Conservation (phyloP, 2,113 vertebrate species). For the Sardina pilchardus region DNA sequence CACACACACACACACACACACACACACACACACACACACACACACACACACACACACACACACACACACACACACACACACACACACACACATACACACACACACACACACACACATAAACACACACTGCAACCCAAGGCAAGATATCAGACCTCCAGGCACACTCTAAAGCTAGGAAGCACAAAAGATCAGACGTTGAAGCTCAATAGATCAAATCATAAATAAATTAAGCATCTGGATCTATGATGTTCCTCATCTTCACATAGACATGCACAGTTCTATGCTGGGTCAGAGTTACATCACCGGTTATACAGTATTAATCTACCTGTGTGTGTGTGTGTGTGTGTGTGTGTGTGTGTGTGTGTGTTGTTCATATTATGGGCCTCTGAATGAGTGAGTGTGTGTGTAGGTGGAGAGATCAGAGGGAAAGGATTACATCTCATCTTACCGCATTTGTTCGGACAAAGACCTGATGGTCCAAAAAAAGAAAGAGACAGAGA, state of each 20-base stretch:
- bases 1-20: conserved; percentile 26
- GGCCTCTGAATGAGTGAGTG: no score
- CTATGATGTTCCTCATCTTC: no score
- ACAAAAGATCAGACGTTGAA: no score
- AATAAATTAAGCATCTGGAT: no score
- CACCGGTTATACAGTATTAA: no score
- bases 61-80: background rate
- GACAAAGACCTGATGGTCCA: conserved; percentile 66
- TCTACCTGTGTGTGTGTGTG: no score
- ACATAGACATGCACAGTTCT: no score
- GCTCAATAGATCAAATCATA: no score
- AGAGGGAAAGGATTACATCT: background rate
- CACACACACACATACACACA: conserved; percentile 28
- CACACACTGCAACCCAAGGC: no score
- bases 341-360: background rate
- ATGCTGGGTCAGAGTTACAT: no score
- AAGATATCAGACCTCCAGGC: background rate
- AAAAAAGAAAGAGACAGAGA: conserved; percentile 32
- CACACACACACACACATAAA: conserved; percentile 25
- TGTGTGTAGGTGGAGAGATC: background rate
- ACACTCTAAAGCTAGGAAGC: background rate
- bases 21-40: background rate
- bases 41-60: conserved; percentile 15
- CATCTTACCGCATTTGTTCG: conserved; percentile 72
- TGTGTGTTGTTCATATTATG: no score